Evolutionary conservation across 2,797 vertebrate species (phyloP).

Genomic region (Ctenopoma kingsleyae): DNA sequence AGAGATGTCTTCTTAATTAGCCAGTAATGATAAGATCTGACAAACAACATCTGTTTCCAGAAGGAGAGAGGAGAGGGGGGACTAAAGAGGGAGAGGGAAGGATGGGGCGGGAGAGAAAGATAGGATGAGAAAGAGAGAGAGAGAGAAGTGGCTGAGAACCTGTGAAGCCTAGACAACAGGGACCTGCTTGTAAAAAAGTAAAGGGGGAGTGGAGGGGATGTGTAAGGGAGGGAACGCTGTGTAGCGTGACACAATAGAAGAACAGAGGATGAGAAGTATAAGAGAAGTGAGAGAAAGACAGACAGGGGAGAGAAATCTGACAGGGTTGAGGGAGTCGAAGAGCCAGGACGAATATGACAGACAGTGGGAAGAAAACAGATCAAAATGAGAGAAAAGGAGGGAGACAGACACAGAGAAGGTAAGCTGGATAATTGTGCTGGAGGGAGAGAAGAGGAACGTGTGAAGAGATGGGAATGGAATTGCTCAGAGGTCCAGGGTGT

Average conservation of each 20-base stretch:
- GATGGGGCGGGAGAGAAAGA: constrained; percentile 48
- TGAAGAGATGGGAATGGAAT: constrained; percentile 82
- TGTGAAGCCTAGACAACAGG: constrained; percentile 82
- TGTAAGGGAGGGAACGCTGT: constrained; percentile 73
- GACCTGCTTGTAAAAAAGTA: constrained; percentile 81
- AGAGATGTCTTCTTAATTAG: constrained; percentile 90
- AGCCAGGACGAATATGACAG: constrained; percentile 78
- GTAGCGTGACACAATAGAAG: constrained; percentile 82
- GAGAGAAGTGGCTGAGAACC: constrained; percentile 68
- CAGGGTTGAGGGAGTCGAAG: constrained; percentile 77
- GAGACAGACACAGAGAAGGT: constrained; percentile 63
- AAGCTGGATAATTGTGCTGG: constrained; percentile 69
- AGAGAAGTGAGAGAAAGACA: constrained; percentile 75
- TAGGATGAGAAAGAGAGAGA: constrained; percentile 38
- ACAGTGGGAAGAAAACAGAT: constrained; percentile 74
- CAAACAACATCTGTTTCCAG: constrained; percentile 90
- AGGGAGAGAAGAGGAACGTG: constrained; percentile 66
- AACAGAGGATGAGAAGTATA: constrained; percentile 73
- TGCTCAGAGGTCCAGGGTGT: constrained; percentile 77
- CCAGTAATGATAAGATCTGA: constrained; percentile 91
- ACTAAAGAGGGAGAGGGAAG: constrained; percentile 32
- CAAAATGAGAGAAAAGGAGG: constrained; percentile 60
- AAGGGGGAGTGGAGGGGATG: constrained; percentile 66
- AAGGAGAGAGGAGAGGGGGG: constrained; percentile 63
- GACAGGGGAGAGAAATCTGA: constrained; percentile 77